phyloP scores from a whole-genome alignment of 2,888 invertebrate genomes.

The Sphinx pinastri region DNA sequence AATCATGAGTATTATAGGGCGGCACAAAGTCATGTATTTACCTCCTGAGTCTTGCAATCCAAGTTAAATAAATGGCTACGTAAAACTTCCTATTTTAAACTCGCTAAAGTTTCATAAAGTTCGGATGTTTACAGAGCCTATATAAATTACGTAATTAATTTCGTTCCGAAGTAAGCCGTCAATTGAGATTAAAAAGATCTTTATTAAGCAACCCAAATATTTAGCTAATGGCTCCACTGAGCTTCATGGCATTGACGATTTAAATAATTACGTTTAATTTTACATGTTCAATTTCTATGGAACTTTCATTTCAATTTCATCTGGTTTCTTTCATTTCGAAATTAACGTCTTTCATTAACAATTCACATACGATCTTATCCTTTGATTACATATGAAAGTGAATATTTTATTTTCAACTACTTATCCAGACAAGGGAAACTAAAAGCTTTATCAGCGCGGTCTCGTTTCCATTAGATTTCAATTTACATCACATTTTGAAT shows the following conservation, averaged over 20 bases:
- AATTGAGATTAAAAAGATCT: conserved; percentile 16
- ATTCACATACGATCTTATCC: no score
- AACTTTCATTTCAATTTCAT: background rate
- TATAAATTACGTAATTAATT: background rate
- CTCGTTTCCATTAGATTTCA: no score
- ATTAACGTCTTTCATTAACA: background rate
- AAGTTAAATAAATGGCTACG: background rate
- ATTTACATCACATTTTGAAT: no score
- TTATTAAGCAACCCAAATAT: background rate
- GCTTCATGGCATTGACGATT: background rate
- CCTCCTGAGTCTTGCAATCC: no score
- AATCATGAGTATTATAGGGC: no score
- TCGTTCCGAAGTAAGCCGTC: background rate
- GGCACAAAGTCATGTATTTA: no score
- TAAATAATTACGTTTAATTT: conserved; percentile 2
- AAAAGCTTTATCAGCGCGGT: no score
- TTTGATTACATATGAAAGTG: no score
- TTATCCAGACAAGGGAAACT: no score
- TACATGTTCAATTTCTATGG: background rate
- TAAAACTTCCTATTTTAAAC: background rate
- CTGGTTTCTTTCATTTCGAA: no score
- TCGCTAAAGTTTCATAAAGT: background rate
- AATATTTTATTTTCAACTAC: no score
- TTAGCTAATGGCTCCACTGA: background rate
- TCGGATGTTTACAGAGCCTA: background rate